Evolutionary conservation across 64 coral and sea anemone genomes (phyloP), one percentile per base, ranked within the genome.

Genomic region (Pocillopora verrucosa): DNA sequence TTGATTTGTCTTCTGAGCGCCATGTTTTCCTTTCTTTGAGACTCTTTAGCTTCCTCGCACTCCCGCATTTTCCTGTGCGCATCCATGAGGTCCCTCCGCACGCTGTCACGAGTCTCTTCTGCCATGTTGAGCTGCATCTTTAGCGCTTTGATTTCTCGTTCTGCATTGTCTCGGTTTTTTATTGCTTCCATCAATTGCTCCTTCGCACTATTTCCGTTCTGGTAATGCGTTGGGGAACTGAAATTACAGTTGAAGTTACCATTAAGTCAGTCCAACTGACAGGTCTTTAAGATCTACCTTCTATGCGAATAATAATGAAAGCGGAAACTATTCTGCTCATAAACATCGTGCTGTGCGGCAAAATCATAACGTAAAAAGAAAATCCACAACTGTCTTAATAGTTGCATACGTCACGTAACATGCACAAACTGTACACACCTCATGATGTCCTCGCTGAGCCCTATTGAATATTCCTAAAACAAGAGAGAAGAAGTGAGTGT

Each of bases 101-200:
- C 87, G 34, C 34, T 92, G 63, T 96, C 94, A 56, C 94, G 76
- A 14, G 91, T 92, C 58, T 96, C 94, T 76, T 96, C 94, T 10
- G 94, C 94, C 94, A 96, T 96, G 63, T 74, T 93, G 0, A 96
- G 91, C 60, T 96, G 94, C 60, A 91, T 89, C 73, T 96, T 96
- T 9, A 96, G 84, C 15, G 94, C 83, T 78, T 96, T 96, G 76
- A 96, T 93, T 84, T 96, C 94, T 56, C 90, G 61, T 19, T 96
- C 94, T 16, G 74, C 81, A 58, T 84, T 90, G 56, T 96, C 94
- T 5, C 90, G 90, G 74, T 78, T 87, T 75, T 87, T 96, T 17
- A 93, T 92, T 56, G 91, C 91, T 60, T 96, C 94, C 2, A 90
- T 68, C 1, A 90, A 76, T 51, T 96, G 92, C 10, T 96, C 94